These are phyloP conservation scores for Percina caprodes DNA, from an alignment of 2,113 vertebrate genomes.

Conservation along the genomic window DNA sequence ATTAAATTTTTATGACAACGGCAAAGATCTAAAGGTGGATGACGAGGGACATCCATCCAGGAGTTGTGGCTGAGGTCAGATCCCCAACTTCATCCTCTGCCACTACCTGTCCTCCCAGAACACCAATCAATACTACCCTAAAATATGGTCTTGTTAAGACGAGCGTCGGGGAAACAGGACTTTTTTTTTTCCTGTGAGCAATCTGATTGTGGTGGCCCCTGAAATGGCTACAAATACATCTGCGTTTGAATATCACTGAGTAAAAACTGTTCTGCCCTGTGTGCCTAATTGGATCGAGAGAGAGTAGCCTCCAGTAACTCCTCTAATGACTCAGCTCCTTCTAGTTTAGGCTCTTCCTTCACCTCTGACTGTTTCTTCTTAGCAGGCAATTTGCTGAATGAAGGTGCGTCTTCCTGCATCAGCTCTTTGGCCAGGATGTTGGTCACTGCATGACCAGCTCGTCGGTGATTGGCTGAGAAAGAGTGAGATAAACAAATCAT, in stretches of 20 bases:
- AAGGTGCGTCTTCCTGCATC: slow-evolving; percentile 84
- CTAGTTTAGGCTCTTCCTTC: slow-evolving; percentile 61
- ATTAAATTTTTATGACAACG: slow-evolving; percentile 33
- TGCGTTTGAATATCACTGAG: slow-evolving; percentile 17
- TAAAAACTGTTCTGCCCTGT: not conserved
- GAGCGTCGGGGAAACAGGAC: not conserved
- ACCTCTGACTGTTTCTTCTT: slow-evolving; percentile 50
- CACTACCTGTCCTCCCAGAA: slow-evolving; percentile 22
- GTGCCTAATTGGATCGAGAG: slow-evolving; percentile 73
- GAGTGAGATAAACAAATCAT: not conserved
- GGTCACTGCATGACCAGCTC: slow-evolving; percentile 89
- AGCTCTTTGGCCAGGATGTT: slow-evolving; percentile 90
- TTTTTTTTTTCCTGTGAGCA: slow-evolving; percentile 4
- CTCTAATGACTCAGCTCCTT: slow-evolving; percentile 76
- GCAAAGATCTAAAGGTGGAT: slow-evolving; percentile 47
- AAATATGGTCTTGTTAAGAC: slow-evolving; percentile 34
- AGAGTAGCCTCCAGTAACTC: slow-evolving; percentile 76
- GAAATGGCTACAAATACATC: slow-evolving; percentile 34
- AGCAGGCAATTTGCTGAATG: slow-evolving; percentile 42
- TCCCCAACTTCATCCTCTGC: slow-evolving; percentile 27
- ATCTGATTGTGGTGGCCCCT: slow-evolving; percentile 35
- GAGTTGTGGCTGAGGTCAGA: slow-evolving; percentile 39
- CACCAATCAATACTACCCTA: slow-evolving; percentile 39
- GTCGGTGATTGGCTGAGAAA: slow-evolving; percentile 87
- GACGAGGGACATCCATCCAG: not conserved